Base-by-base conservation (phyloP, 2,797 vertebrate genomes). In the Liparis tanakae region DNA sequence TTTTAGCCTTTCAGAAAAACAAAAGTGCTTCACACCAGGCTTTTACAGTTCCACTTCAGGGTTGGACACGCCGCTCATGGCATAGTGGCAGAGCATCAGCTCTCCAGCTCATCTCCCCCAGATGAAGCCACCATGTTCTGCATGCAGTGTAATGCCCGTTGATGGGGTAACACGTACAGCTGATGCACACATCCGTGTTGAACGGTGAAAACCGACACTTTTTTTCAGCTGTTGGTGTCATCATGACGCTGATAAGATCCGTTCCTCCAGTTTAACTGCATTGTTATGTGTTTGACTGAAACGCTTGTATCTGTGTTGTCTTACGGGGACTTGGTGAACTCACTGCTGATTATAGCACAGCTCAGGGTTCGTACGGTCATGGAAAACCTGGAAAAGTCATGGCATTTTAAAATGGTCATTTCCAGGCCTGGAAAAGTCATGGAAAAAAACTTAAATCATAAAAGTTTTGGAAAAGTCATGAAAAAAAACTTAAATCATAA, bases 171-270 rank as follows among this genome's bases (percentile, higher is more conserved):
- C 56, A 41, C 12, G 30, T 62, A 12, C 13, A 33, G 60, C 65
- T 75, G 71, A 85, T 54, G 81, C 64, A 46, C 13, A 48, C 2
- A 39, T 62, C 61, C 33, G 67, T 22, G 6, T 77, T 74, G 36
- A 37, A 48, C 25, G 17, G 8, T 67, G 55, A 76, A 60, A 76
- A 37, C 44, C 46, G 25, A 55, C 46, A 10, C 34, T 70, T 74
- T 79, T 73, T 74, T 78, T 73, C 58, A 46, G 5, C 60, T 61
- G 53, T 18, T 41, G 20, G 75, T 85, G 82, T 81, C 89, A 85
- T 85, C 76, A 1, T 64, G 74, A 84, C 72, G 80, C 51, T 43
- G 87, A 91, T 89, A 83, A 88, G 79, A 85, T 88, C 74, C 22
- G 41, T 14, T 13, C 10, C 55, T 84, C 76, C 85, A 80, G 82